Conservation (phyloP, 2,797 vertebrate genomes). For the Neosilurus hyrtlii region DNA sequence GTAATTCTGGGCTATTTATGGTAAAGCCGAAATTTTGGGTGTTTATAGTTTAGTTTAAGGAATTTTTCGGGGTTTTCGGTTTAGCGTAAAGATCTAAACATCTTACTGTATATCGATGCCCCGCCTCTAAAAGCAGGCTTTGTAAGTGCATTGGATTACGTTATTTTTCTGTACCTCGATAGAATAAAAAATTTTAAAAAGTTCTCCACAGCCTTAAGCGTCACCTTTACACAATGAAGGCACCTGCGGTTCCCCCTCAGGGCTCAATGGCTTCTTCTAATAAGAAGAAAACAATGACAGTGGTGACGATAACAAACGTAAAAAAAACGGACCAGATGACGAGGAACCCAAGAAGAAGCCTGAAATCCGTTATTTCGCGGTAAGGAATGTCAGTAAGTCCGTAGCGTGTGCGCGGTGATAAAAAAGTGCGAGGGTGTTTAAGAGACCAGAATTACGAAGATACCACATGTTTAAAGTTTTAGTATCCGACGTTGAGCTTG, state of each 20-base stretch:
- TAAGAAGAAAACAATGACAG: conserved; percentile 71
- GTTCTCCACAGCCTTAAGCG: conserved; percentile 57
- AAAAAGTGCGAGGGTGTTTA: background rate
- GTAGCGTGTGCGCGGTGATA: background rate
- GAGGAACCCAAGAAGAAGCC: conserved; percentile 34
- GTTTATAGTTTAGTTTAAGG: too few species aligned
- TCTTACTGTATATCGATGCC: background rate
- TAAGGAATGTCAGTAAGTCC: conserved; percentile 56
- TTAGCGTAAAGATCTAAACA: background rate
- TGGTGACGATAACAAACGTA: background rate
- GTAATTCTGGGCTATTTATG: too few species aligned
- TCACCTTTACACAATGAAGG: conserved; percentile 79
- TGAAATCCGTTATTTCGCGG: conserved; percentile 16
- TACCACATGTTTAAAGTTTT: conserved; percentile 44
- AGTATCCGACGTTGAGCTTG: conserved; percentile 85
- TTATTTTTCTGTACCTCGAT: conserved; percentile 46
- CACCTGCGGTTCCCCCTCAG: conserved; percentile 73
- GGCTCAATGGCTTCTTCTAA: conserved; percentile 79
- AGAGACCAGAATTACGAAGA: background rate
- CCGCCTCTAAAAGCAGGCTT: conserved; percentile 37
- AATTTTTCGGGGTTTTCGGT: background rate
- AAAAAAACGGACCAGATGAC: conserved; percentile 50
- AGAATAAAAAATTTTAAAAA: conserved; percentile 46
- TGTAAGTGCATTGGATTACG: conserved; percentile 78
- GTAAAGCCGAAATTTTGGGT: too few species aligned